Percentiles rank a stretch among this genome's conserved stretches.
These are phyloP conservation scores for Heteronetta atricapilla DNA, from an alignment of 2,113 vertebrate genomes.

Conservation along the genomic window DNA sequence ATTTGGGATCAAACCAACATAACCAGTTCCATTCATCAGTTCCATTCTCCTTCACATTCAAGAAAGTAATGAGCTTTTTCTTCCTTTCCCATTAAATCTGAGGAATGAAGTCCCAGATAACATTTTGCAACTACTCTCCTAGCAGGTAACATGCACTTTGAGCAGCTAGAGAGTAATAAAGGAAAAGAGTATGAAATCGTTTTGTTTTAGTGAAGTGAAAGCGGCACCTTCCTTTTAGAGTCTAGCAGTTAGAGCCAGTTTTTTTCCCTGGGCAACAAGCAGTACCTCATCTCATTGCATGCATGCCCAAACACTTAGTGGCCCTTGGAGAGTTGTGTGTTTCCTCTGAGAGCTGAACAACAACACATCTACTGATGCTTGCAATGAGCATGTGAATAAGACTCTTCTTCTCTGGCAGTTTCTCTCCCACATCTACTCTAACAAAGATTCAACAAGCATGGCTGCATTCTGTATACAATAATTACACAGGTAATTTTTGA, in stretches of 20 bases:
- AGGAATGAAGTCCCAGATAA: background rate
- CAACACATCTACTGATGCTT: background rate
- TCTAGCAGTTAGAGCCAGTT: background rate
- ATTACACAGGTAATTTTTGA: background rate
- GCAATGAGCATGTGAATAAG: accelerated
- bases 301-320: background rate
- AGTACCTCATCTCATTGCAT: background rate
- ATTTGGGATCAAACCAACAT: background rate
- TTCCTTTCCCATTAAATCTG: background rate
- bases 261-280: background rate
- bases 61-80: background rate
- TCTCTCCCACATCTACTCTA: background rate
- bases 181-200: accelerated
- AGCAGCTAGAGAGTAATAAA: background rate
- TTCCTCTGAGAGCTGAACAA: background rate
- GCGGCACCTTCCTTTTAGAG: background rate
- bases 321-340: background rate
- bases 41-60: background rate
- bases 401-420: background rate
- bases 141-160: background rate
- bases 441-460: background rate
- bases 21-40: background rate
- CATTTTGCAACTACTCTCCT: background rate
- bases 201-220: background rate
- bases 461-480: background rate